A percentile compares a stretch with the other conserved stretches of the same genome.
phyloP scores from a whole-genome alignment of 2,797 vertebrate species.

The Mormyrops boulengeri region DNA sequence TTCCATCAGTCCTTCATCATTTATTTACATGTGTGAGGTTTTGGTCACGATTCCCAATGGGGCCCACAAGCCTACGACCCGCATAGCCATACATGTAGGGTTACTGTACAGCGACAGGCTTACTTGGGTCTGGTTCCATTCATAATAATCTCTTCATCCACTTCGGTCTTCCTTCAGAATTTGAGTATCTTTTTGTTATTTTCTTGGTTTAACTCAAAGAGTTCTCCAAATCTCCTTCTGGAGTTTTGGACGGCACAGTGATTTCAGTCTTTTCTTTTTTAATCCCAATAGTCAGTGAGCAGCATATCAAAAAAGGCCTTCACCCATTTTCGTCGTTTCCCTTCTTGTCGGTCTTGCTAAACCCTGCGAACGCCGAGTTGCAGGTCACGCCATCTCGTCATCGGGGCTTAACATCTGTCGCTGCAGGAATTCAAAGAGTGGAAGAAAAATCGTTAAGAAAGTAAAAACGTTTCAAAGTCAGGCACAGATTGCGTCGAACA shows the following conservation, averaged over 20 bases:
- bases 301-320: constrained; percentile 34
- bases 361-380: constrained; percentile 23
- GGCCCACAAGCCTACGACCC: not conserved
- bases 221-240: not conserved
- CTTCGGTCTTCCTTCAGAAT: not conserved
- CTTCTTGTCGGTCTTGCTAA: not conserved
- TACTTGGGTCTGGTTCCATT: not conserved
- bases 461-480: not conserved
- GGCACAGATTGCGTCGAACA: not conserved
- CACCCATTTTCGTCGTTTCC: not conserved
- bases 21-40: not conserved
- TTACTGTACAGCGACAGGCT: not conserved
- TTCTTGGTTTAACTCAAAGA: constrained; percentile 9
- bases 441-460: not conserved
- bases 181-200: not conserved
- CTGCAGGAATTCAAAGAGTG: constrained; percentile 45
- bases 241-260: constrained; percentile 35
- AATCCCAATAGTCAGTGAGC: constrained; percentile 19
- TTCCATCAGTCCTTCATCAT: constrained; percentile 3
- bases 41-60: not conserved
- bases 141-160: not conserved
- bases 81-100: not conserved
- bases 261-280: constrained; percentile 22
- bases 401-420: constrained; percentile 75
- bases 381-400: constrained; percentile 66